A percentile compares a stretch with the other conserved stretches of the same genome.
These are phyloP conservation scores for Polyergus mexicanus DNA, from an alignment of 1,140 invertebrate species.

Conservation along the genomic window DNA sequence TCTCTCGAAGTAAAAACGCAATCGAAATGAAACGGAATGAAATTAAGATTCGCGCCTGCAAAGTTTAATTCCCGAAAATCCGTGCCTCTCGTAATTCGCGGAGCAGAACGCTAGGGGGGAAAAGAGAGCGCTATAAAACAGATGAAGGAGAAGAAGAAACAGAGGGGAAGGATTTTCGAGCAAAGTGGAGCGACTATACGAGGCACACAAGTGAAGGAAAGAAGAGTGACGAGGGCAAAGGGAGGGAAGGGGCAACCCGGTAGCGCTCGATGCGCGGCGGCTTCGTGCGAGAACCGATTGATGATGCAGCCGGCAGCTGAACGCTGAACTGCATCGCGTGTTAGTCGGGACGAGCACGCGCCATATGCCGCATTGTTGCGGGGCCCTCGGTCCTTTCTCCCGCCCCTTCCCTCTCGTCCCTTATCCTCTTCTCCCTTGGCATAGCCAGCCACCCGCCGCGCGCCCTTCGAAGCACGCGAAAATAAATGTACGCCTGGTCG, in stretches of 20 bases:
- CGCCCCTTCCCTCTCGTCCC: background rate
- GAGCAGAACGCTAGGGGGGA: background rate
- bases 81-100: background rate
- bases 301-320: constrained; percentile 76
- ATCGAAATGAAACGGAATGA: background rate
- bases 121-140: too few relatives aligned
- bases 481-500: constrained; percentile 70
- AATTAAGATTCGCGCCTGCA: background rate
- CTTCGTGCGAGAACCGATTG: constrained; percentile 71
- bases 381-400: constrained; percentile 69
- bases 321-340: constrained; percentile 77
- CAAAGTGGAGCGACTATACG: constrained; percentile 12
- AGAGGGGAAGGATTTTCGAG: constrained; percentile 2
- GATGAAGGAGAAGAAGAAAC: background rate
- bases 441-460: constrained; percentile 55
- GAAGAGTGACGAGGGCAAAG: too few relatives aligned
- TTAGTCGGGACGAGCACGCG: constrained; percentile 81
- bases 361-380: constrained; percentile 79
- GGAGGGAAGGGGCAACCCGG: constrained; percentile 15
- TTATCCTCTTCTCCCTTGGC: constrained; percentile 4
- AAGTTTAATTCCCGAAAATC: constrained; percentile 27
- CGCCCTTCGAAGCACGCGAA: constrained; percentile 68
- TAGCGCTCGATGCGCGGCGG: constrained; percentile 44
- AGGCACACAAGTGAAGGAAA: background rate
- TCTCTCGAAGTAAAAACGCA: background rate